These are phyloP conservation scores for Holacanthella duospinosa DNA, from an alignment of 2,888 invertebrate genomes.

Conservation along the genomic window DNA sequence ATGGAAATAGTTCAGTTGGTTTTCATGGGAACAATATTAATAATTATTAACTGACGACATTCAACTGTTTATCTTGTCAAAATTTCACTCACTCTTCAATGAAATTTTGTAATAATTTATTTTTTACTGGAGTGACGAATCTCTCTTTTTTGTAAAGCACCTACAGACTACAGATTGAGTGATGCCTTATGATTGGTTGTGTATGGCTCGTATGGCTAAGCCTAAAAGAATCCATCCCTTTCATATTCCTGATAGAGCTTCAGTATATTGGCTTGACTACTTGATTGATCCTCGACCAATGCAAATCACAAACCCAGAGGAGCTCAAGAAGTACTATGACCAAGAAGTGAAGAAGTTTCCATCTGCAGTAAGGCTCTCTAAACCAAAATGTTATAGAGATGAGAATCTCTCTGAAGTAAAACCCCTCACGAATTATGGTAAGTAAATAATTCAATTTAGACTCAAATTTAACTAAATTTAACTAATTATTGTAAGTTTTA, in stretches of 20 bases:
- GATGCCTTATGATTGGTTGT: background rate
- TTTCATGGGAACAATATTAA: too few species aligned
- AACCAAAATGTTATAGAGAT: too few species aligned
- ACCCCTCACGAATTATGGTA: background rate
- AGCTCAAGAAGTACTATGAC: slow-evolving; percentile 21
- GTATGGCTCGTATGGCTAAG: background rate
- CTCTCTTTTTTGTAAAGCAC: too few species aligned
- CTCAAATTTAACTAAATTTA: too few species aligned
- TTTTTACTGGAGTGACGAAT: too few species aligned
- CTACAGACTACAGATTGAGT: background rate
- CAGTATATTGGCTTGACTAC: slow-evolving; percentile 29
- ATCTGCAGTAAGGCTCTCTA: background rate
- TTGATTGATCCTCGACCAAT: slow-evolving; percentile 21
- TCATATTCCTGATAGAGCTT: slow-evolving; percentile 21
- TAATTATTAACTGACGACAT: too few species aligned
- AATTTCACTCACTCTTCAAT: too few species aligned
- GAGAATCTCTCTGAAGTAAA: too few species aligned
- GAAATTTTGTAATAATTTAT: too few species aligned
- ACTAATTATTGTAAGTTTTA: background rate
- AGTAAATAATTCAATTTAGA: too few species aligned
- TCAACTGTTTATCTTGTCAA: too few species aligned
- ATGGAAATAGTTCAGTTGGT: too few species aligned
- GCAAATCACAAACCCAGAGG: slow-evolving; percentile 17
- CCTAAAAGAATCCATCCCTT: slow-evolving; percentile 9
- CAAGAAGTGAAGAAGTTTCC: background rate